Conservation (phyloP, 2,113 vertebrate genomes). For the Neogale vison region DNA sequence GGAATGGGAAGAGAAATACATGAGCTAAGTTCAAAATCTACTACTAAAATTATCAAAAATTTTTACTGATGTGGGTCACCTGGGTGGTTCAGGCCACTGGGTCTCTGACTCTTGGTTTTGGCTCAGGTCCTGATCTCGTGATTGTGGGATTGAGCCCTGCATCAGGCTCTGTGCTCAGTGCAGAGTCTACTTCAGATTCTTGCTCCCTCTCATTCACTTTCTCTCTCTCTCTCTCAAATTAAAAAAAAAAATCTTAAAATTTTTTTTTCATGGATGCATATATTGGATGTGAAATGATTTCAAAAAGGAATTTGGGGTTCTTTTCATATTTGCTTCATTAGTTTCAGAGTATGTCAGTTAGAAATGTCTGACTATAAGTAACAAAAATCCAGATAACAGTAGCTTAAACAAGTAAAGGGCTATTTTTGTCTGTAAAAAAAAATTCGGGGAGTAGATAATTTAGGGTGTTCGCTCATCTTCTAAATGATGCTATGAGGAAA, state of each 20-base stretch:
- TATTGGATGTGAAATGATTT: neutral
- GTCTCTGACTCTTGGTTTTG: neutral
- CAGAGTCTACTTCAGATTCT: neutral
- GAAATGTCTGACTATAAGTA: neutral
- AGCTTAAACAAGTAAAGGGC: neutral
- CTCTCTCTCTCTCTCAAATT: neutral
- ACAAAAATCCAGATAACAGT: neutral
- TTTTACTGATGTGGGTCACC: neutral
- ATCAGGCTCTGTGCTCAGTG: neutral
- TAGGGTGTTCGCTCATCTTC: neutral
- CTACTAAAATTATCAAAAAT: neutral
- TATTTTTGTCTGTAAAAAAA: neutral
- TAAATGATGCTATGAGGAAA: neutral
- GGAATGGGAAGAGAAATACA: neutral
- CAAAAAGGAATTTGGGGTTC: neutral
- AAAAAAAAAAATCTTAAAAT: neutral
- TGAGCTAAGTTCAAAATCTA: neutral
- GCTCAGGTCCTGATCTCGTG: neutral
- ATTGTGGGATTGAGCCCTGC: neutral
- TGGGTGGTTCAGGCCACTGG: neutral
- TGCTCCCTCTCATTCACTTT: neutral
- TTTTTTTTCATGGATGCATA: neutral
- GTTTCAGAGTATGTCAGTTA: neutral
- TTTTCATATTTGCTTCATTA: neutral
- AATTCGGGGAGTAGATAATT: neutral